These are phyloP conservation scores for Oophaga pumilio DNA, from an alignment of 2,113 vertebrate genomes.

Conservation along the genomic window DNA sequence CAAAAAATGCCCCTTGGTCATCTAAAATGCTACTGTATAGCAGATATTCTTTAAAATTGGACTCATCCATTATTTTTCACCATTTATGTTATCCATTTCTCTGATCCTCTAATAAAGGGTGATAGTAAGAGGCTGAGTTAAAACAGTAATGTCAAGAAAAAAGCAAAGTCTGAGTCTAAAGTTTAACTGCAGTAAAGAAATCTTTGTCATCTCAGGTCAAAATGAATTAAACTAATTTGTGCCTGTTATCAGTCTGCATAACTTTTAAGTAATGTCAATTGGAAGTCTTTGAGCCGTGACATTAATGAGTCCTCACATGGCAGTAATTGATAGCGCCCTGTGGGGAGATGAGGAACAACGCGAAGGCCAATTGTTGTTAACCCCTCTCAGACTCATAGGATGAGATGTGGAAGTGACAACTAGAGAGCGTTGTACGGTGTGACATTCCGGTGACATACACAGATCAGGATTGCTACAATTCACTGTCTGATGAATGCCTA, in stretches of 20 bases:
- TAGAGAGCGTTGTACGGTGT: background rate
- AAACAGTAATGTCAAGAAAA: background rate
- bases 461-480: background rate
- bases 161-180: background rate
- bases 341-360: slow-evolving; percentile 40
- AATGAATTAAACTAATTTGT: slow-evolving; percentile 49
- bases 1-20: background rate
- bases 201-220: slow-evolving; percentile 43
- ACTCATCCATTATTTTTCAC: background rate
- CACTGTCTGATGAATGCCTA: slow-evolving; percentile 23
- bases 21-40: background rate
- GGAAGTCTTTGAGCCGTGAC: slow-evolving; percentile 42
- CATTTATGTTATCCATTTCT: background rate
- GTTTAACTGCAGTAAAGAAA: background rate
- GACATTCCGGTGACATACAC: slow-evolving; percentile 40
- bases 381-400: slow-evolving; percentile 13
- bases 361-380: slow-evolving; percentile 29
- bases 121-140: background rate
- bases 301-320: slow-evolving; percentile 45
- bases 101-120: background rate
- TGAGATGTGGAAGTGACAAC: background rate
- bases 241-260: slow-evolving; percentile 36
- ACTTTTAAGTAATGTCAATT: slow-evolving; percentile 49
- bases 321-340: slow-evolving; percentile 44
- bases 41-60: background rate